phyloP scores from a whole-genome alignment of 2,797 vertebrate species.

The Phrynocephalus guinanensis region DNA sequence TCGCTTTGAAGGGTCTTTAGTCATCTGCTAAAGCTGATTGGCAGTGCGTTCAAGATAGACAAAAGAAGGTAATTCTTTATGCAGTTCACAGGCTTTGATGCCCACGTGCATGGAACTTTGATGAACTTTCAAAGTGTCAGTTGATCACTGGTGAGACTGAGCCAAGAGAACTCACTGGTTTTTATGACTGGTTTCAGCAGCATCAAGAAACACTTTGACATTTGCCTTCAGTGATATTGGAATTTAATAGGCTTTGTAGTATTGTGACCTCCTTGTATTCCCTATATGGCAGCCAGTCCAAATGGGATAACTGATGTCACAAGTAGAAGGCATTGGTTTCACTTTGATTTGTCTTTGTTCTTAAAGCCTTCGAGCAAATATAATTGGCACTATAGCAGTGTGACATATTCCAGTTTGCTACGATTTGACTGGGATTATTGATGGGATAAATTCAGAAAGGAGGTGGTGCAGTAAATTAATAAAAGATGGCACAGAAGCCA shows the following conservation, averaged over 20 bases:
- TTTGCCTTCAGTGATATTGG: neutral
- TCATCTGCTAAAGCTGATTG: slow-evolving; percentile 1
- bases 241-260: neutral
- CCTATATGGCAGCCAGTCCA: neutral
- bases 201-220: neutral
- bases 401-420: neutral
- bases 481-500: neutral
- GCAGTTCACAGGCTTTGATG: neutral
- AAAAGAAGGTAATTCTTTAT: neutral
- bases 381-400: neutral
- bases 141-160: neutral
- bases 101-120: neutral
- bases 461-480: neutral
- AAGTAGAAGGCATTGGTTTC: neutral
- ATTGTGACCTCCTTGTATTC: neutral
- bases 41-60: neutral
- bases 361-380: neutral
- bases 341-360: neutral
- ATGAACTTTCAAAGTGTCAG: neutral
- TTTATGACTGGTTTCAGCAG: neutral
- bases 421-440: neutral
- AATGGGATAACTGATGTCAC: neutral
- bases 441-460: neutral
- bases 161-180: neutral
- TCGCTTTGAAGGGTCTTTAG: neutral